Percentiles rank a stretch among this genome's conserved stretches.
Evolutionary conservation across 2,113 vertebrate genomes (phyloP).

Genomic region (Oryctolagus cuniculus): DNA sequence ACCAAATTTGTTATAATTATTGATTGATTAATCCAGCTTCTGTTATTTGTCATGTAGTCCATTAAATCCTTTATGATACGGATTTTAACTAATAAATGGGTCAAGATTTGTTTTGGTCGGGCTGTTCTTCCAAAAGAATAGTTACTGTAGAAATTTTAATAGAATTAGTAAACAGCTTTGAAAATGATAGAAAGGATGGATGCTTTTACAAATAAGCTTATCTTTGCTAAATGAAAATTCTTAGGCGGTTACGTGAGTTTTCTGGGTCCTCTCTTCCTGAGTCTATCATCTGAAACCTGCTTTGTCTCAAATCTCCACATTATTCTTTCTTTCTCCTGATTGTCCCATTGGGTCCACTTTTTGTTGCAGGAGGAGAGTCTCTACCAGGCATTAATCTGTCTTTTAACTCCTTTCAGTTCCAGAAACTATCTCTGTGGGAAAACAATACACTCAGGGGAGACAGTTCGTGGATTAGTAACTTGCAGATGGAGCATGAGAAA

Average conservation of each 20-base stretch:
- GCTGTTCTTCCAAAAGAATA: not conserved
- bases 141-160: not conserved
- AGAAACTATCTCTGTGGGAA: conserved; percentile 63
- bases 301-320: conserved; percentile 55
- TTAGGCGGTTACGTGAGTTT: conserved; percentile 9
- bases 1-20: not conserved
- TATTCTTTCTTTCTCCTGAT: conserved; percentile 60
- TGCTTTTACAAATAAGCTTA: conserved; percentile 1
- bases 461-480: conserved; percentile 76
- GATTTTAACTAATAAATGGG: not conserved
- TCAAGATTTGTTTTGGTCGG: not conserved
- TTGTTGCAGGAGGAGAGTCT: conserved; percentile 63
- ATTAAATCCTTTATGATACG: not conserved
- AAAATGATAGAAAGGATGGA: not conserved
- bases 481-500: conserved; percentile 77
- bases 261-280: conserved; percentile 29
- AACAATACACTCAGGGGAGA: conserved; percentile 72
- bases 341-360: conserved; percentile 65
- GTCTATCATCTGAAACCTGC: not conserved
- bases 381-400: conserved; percentile 66
- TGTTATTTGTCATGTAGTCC: not conserved
- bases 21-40: not conserved
- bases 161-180: not conserved
- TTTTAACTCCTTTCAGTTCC: conserved; percentile 72
- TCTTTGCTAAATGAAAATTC: conserved; percentile 26